Base-by-base conservation (phyloP, 2,113 vertebrate genomes). In the Leptobrachium leishanense region DNA sequence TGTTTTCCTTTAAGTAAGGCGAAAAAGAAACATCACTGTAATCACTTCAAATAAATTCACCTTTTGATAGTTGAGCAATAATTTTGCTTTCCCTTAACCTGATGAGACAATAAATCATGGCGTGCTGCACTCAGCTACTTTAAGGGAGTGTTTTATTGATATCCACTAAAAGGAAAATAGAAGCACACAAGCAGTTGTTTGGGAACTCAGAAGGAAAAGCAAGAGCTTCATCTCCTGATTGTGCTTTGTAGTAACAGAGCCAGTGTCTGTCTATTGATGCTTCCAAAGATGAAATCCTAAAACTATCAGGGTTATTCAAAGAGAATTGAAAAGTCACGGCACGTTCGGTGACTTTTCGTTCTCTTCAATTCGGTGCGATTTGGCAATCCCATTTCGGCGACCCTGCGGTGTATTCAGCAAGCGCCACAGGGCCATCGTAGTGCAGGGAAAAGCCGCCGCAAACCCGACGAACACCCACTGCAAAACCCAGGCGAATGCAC, bases 71-170 rank as follows among this genome's bases (percentile, higher is more conserved):
- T 5, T 2, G 2, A 43, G 73, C 63, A 82, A 75, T 77, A 64
- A 53, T 80, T 66, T 75, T 9, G 1, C 20, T 74, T 71, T 68
- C 40, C 73, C 63, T 77, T 1, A 43, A 76, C n/a, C 15, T 46
- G 74, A 39, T 77, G 72, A 66, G 65, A 76, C 44, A 74, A 71
- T 63, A 68, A 82, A 43, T 15, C 46, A 13, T 8, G 39, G 1
- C 3, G 0, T 40, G 31, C 54, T 72, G 41, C 0, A 11, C 65
- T 63, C 1, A 0, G 8, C 46, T 70, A 1, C 10, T 3, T 67
- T 2, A 42, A 0, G 4, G 46, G 68, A 76, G 69, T 81, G 2
- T 11, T 77, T 75, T 3, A 1, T 69, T 0, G 4, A 12, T 59
- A 68, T 11, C 15, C n/a, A n/a, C 13, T 43, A 44, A 12, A 43